Conservation (phyloP, 2,888 invertebrate genomes). For the Xestobium rufovillosum region DNA sequence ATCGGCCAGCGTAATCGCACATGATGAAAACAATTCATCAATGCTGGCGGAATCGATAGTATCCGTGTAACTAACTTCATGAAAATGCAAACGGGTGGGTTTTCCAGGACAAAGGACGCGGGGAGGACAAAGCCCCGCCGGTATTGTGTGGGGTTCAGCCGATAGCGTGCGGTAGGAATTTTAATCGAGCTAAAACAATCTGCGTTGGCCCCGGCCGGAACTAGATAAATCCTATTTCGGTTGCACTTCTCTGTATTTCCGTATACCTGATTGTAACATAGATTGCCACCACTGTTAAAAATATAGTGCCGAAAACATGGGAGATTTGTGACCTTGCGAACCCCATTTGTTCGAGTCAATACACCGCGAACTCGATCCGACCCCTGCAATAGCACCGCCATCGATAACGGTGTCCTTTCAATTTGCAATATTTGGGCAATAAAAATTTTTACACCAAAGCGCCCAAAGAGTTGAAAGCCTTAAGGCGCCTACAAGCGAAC, state of each 20-base stretch:
- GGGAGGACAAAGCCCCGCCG: conserved; percentile 29
- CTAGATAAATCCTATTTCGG: conserved; percentile 40
- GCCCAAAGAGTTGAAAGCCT: too few species aligned
- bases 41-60: conserved; percentile 37
- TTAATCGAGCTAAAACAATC: conserved; percentile 45
- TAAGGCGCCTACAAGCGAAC: too few species aligned
- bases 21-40: conserved; percentile 47
- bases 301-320: too few species aligned
- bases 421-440: too few species aligned
- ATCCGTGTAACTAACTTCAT: conserved; percentile 31
- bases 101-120: conserved; percentile 15
- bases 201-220: conserved; percentile 39
- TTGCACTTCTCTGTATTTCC: conserved; percentile 36
- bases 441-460: too few species aligned
- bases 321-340: too few species aligned
- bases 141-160: conserved; percentile 25
- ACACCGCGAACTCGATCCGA: too few species aligned
- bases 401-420: too few species aligned
- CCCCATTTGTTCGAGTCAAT: too few species aligned
- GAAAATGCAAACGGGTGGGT: conserved; percentile 34
- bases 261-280: conserved; percentile 6
- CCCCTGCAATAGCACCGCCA: too few species aligned
- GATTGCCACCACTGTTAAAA: too few species aligned
- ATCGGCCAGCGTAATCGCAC: conserved; percentile 44
- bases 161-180: conserved; percentile 41